Evolutionary conservation across 1,140 invertebrate species (phyloP).

Genomic region (Panagrolaimus sp.): DNA sequence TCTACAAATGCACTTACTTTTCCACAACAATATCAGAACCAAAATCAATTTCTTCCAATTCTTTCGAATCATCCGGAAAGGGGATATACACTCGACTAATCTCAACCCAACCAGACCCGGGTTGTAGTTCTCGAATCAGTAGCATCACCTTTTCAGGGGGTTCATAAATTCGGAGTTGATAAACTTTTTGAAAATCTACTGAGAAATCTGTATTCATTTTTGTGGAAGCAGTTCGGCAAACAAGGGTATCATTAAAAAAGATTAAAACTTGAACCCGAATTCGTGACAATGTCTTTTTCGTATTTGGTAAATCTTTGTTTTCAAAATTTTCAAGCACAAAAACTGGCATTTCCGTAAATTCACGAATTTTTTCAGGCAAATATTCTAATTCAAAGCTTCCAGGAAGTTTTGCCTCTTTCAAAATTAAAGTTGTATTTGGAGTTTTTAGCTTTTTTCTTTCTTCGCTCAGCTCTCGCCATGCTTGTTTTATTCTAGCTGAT

Average conservation of each 20-base stretch:
- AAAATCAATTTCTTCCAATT: constrained; percentile 29
- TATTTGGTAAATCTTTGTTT: neutral
- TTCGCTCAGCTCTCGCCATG: neutral
- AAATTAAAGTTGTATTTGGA: neutral
- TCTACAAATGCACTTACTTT: constrained; percentile 16
- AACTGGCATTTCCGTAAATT: neutral
- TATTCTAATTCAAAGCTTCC: neutral
- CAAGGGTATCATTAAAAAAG: constrained; percentile 38
- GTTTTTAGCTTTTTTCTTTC: neutral
- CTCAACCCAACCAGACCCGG: constrained; percentile 14
- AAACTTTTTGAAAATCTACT: constrained; percentile 31
- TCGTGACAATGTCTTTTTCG: neutral
- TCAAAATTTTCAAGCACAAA: neutral
- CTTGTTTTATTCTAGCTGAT: neutral
- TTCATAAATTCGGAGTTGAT: constrained; percentile 34
- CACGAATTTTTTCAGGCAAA: neutral
- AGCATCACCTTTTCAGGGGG: constrained; percentile 17
- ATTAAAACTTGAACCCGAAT: constrained; percentile 22
- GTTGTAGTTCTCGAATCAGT: constrained; percentile 14
- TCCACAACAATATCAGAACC: constrained; percentile 30
- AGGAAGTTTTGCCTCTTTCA: neutral
- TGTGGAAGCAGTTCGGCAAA: constrained; percentile 26
- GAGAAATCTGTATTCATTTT: constrained; percentile 23
- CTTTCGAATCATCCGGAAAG: constrained; percentile 14
- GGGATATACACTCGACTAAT: constrained; percentile 29